phyloP scores from a whole-genome alignment of 1,140 invertebrate genomes.

The Glossosoma conforme region DNA sequence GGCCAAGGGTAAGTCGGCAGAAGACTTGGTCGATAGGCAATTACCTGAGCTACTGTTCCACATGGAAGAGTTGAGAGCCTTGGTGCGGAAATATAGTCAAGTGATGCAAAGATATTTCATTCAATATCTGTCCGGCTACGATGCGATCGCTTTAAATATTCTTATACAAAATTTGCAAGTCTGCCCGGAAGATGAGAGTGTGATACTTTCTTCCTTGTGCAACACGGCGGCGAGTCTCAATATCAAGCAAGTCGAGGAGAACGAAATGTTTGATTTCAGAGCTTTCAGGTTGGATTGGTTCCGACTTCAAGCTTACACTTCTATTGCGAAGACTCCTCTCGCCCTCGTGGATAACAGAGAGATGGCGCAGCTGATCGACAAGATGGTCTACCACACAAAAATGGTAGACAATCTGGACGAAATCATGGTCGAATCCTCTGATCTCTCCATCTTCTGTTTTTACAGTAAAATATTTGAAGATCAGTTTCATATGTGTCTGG shows the following conservation, averaged over 20 bases:
- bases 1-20: conserved; percentile 77
- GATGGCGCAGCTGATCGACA: conserved; percentile 89
- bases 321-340: conserved; percentile 76
- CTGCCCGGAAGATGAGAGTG: conserved; percentile 90
- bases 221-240: conserved; percentile 81
- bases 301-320: conserved; percentile 91
- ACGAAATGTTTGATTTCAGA: conserved; percentile 93
- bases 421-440: conserved; percentile 92
- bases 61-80: conserved; percentile 92
- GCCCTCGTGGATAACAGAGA: conserved; percentile 82
- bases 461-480: conserved; percentile 96
- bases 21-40: conserved; percentile 90
- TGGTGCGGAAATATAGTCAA: conserved; percentile 92
- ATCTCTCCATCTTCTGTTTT: conserved; percentile 96
- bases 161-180: conserved; percentile 82
- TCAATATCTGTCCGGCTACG: conserved; percentile 93
- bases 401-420: conserved; percentile 99
- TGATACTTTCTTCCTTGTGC: conserved; percentile 90
- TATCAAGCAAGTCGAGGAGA: conserved; percentile 95
- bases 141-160: conserved; percentile 88
- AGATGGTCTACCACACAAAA: conserved; percentile 94
- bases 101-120: conserved; percentile 98
- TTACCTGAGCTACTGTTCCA: conserved; percentile 96
- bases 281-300: conserved; percentile 96
- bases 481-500: conserved; percentile 97